Base-by-base conservation (phyloP, 2,113 vertebrate species). In the Rhinogobius similis region DNA sequence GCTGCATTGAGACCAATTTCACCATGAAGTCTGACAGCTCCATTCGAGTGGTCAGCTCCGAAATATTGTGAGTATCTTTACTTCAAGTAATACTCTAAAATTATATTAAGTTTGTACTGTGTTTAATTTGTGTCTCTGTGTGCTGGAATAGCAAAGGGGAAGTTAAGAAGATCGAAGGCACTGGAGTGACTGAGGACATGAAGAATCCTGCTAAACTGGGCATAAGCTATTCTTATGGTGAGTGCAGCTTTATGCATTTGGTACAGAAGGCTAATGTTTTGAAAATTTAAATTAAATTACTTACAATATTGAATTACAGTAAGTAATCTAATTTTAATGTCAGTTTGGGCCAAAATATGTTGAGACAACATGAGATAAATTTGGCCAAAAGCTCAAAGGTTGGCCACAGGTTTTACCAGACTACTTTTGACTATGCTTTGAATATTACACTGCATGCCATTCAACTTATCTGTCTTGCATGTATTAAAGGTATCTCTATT, bases 121-220 rank as follows among this genome's bases (percentile, higher is more conserved):
- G 12, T 67, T 48, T 5, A 32, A 78, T 50, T 13, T 71, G 26
- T 67, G 16, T 70, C 32, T 80, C 5, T 79, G 9, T 79, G 67
- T 18, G 41, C 50, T 65, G 1, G 62, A 68, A 77, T 82, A 94
- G 93, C 62, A 90, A 93, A 56, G 95, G 94, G 69, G 90, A 89
- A 26, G 5, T 93, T 75, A 94, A 87, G 1, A 92, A 92, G 70
- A 89, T 94, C 0, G 93, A 94, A 84, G 95, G 96, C 9, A 94
- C 90, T 10, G 90, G 94, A n/a, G 88, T 91, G 48, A 86, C 90
- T 11, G 88, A 83, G 67, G 94, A 98, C 55, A 46, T 87, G 4
- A 93, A 90, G 27, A 94, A 97, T 72, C 95, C 95, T 0, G 96
- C 95, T 75, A 98, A 98, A 82, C 78, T 98, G 79, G 92, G 87